Percentiles rank a stretch among this genome's conserved stretches.
phyloP scores from a whole-genome alignment of 2,113 vertebrate species.

The Menura novaehollandiae region DNA sequence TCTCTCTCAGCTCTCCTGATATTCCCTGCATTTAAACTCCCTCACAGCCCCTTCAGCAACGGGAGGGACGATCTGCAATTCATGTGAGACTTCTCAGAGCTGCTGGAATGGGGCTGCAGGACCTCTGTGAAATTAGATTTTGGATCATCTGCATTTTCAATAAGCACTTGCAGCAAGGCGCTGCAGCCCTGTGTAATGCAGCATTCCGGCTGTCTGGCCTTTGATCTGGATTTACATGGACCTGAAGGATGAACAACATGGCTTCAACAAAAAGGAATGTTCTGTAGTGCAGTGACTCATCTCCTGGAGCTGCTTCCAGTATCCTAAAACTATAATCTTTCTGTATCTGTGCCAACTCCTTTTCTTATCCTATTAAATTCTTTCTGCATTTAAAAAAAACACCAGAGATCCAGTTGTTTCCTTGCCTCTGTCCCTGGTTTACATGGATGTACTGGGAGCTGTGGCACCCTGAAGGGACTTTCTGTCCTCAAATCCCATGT shows the following conservation, averaged over 20 bases:
- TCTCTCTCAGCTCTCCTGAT: not conserved
- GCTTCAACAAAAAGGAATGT: not conserved
- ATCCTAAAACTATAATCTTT: not conserved
- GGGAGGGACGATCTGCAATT: rapidly evolving
- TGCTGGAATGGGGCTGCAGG: not conserved
- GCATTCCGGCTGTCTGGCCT: not conserved
- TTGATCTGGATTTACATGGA: slow-evolving; percentile 29
- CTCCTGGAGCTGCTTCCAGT: not conserved
- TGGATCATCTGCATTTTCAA: slow-evolving; percentile 7
- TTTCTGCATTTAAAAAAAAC: not conserved
- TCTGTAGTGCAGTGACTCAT: not conserved
- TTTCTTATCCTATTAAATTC: not conserved
- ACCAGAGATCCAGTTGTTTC: not conserved
- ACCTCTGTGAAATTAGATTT: not conserved
- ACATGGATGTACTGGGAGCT: not conserved
- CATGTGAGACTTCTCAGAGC: rapidly evolving
- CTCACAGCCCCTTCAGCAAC: rapidly evolving
- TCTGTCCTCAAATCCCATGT: rapidly evolving
- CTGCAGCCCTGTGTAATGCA: not conserved
- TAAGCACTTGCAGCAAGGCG: not conserved
- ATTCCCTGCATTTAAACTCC: rapidly evolving
- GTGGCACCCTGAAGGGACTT: not conserved
- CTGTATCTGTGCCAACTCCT: not conserved
- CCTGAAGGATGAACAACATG: not conserved
- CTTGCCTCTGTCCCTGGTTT: not conserved